Percentiles rank a stretch among this genome's conserved stretches.
Evolutionary conservation across 1,140 invertebrate species (phyloP).

Genomic region (Uloborus diversus): DNA sequence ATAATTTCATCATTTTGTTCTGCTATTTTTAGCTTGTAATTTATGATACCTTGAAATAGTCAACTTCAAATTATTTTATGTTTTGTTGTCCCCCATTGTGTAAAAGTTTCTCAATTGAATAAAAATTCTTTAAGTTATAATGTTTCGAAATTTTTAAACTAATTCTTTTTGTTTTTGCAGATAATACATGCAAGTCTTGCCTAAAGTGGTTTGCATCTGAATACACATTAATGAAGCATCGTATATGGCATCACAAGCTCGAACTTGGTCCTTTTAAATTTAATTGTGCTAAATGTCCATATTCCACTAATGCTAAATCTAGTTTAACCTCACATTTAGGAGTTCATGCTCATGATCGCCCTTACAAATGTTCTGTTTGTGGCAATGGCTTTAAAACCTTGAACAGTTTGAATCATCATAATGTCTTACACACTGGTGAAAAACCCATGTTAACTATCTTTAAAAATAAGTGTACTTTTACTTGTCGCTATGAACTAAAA

Average conservation of each 20-base stretch:
- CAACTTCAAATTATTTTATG: too few relatives aligned
- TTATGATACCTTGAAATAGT: too few relatives aligned
- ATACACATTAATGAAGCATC: background rate
- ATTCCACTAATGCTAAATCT: background rate
- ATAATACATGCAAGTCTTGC: background rate
- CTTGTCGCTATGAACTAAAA: too few relatives aligned
- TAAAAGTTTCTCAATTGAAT: too few relatives aligned
- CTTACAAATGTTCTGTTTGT: background rate
- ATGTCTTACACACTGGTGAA: background rate
- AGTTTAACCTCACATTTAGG: background rate
- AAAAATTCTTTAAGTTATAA: too few relatives aligned
- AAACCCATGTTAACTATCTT: too few relatives aligned
- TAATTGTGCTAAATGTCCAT: constrained; percentile 3
- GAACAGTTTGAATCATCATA: background rate
- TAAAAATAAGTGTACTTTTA: too few relatives aligned
- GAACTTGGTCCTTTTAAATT: background rate
- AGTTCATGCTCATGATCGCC: background rate
- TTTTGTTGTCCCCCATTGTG: too few relatives aligned
- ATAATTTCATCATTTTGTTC: too few relatives aligned
- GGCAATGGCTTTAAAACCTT: background rate
- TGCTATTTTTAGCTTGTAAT: too few relatives aligned
- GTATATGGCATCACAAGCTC: background rate
- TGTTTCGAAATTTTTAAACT: too few relatives aligned
- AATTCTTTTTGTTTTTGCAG: too few relatives aligned
- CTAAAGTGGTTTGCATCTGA: background rate